A percentile compares a stretch with the other conserved stretches of the same genome.
Conservation (phyloP, 2,888 invertebrate genomes). For the Digitonthophagus gazella region DNA sequence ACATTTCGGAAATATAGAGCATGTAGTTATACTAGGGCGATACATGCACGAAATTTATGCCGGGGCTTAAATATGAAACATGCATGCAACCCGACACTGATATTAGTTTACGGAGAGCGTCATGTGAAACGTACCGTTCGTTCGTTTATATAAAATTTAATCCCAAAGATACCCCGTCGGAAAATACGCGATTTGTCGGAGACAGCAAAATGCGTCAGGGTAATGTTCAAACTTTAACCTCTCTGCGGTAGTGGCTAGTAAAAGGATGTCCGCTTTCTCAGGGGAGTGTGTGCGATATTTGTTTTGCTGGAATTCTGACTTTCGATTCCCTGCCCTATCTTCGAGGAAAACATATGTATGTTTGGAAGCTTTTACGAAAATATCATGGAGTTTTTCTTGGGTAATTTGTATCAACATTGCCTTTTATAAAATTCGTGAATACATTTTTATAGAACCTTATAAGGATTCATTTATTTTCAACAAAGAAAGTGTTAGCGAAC, state of each 20-base stretch:
- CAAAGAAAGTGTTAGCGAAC: too few relatives aligned
- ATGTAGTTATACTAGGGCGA: not conserved
- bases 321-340: not conserved
- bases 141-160: conserved; percentile 9
- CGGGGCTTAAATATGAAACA: not conserved
- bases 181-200: not conserved
- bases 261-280: too few relatives aligned
- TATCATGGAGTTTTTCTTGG: too few relatives aligned
- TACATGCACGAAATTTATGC: not conserved
- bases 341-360: not conserved
- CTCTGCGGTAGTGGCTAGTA: not conserved
- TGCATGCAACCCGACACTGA: conserved; percentile 13
- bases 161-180: conserved; percentile 8
- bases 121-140: conserved; percentile 11
- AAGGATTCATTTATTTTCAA: too few relatives aligned
- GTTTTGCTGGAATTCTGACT: not conserved
- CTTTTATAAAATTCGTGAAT: too few relatives aligned
- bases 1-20: not conserved
- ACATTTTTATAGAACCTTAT: too few relatives aligned
- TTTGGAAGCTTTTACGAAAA: not conserved
- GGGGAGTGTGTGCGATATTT: not conserved
- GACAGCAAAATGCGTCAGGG: not conserved
- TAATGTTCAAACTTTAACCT: not conserved
- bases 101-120: conserved; percentile 4
- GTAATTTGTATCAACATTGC: too few relatives aligned